Evolutionary conservation across 64 coral and sea anemone species (phyloP).

Genomic region (Montipora capricornis): DNA sequence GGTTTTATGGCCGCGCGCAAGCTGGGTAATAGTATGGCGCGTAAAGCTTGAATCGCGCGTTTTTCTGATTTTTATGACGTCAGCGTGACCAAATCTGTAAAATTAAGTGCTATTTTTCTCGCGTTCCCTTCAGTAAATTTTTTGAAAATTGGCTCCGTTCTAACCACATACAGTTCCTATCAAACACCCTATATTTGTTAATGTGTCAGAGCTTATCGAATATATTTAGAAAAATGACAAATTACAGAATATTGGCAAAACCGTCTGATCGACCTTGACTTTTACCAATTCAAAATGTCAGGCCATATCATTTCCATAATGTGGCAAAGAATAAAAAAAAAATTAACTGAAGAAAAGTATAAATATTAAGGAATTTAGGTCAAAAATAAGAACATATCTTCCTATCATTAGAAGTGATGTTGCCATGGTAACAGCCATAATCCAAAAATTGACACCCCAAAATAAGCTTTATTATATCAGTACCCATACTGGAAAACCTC

Average conservation of each 20-base stretch:
- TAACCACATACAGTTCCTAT: too few relatives aligned
- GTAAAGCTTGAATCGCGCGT: too few relatives aligned
- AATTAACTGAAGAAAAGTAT: neutral
- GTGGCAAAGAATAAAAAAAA: neutral
- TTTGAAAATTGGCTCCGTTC: too few relatives aligned
- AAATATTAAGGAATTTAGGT: neutral
- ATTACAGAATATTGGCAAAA: constrained; percentile 15
- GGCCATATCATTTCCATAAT: constrained; percentile 5
- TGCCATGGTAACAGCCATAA: neutral
- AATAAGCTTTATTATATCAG: neutral
- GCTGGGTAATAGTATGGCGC: too few relatives aligned
- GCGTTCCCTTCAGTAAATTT: too few relatives aligned
- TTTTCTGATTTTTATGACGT: too few relatives aligned
- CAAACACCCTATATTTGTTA: neutral
- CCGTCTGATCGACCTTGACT: constrained; percentile 2
- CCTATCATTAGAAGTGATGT: neutral
- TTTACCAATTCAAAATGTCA: constrained; percentile 5
- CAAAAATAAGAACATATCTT: neutral
- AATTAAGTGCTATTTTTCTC: too few relatives aligned
- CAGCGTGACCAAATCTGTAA: too few relatives aligned
- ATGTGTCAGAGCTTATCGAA: constrained; percentile 5
- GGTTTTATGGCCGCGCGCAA: too few relatives aligned
- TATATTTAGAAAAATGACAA: constrained; percentile 25
- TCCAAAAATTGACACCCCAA: neutral
- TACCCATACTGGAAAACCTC: neutral